A percentile compares a stretch with the other conserved stretches of the same genome.
phyloP scores from a whole-genome alignment of 1,140 invertebrate species.

The Rhyacophila brunnea region DNA sequence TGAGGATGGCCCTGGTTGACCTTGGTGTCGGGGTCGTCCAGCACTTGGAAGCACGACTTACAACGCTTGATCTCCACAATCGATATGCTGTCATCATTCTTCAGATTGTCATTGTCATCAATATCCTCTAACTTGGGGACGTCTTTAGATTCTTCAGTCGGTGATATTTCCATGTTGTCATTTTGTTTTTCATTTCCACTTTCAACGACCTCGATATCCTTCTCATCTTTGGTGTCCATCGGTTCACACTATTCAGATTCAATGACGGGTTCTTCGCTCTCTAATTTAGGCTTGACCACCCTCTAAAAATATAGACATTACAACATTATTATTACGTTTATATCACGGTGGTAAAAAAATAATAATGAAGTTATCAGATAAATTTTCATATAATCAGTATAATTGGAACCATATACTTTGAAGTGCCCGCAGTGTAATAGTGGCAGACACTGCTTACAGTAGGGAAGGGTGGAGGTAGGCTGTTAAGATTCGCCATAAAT shows the following conservation, averaged over 20 bases:
- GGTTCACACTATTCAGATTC: not conserved
- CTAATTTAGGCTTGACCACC: constrained; percentile 5
- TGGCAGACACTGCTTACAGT: no score
- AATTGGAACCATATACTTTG: no score
- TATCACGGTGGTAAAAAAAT: no score
- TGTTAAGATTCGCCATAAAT: no score
- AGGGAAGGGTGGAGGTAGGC: no score
- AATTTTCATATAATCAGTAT: no score
- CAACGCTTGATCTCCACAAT: constrained; percentile 41
- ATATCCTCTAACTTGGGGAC: not conserved
- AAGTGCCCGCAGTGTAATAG: no score
- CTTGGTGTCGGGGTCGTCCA: constrained; percentile 64
- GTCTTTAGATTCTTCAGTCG: not conserved
- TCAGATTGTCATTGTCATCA: not conserved
- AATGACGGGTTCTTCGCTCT: not conserved
- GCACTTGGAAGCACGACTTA: constrained; percentile 61
- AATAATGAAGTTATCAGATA: no score
- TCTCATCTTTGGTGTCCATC: not conserved
- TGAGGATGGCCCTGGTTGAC: constrained; percentile 74
- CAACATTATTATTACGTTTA: no score
- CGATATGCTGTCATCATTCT: not conserved
- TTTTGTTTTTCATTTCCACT: not conserved
- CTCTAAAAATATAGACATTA: not conserved
- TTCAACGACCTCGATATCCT: not conserved
- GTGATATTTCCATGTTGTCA: not conserved